Conservation (phyloP, 1,140 invertebrate species). For the Himalopsyche phryganea region DNA sequence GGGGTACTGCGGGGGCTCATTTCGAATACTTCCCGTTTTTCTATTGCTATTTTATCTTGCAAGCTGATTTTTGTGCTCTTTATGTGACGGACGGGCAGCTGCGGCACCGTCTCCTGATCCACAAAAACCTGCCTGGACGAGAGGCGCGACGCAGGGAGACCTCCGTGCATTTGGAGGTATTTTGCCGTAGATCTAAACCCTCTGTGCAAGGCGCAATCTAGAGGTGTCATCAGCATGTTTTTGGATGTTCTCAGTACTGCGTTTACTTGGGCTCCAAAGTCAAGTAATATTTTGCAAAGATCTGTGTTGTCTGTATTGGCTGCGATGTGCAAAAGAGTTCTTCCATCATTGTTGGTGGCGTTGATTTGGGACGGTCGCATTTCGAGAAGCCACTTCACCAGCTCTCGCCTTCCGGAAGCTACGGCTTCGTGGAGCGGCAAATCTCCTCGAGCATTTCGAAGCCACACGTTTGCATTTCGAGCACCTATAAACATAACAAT, state of each 20-base stretch:
- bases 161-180: conserved; percentile 88
- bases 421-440: conserved; percentile 93
- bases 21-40: conserved; percentile 51
- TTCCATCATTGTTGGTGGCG: conserved; percentile 86
- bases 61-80: conserved; percentile 53
- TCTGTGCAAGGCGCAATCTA: conserved; percentile 84
- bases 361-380: conserved; percentile 81
- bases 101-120: conserved; percentile 44
- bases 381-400: conserved; percentile 82
- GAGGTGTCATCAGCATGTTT: conserved; percentile 79
- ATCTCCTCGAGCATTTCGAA: conserved; percentile 88
- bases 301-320: conserved; percentile 92
- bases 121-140: conserved; percentile 48
- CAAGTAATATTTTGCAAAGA: conserved; percentile 84
- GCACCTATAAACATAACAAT: conserved; percentile 55
- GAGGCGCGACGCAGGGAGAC: conserved; percentile 71
- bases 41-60: conserved; percentile 49
- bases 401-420: conserved; percentile 80
- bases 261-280: conserved; percentile 78
- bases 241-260: conserved; percentile 77
- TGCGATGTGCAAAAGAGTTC: conserved; percentile 90
- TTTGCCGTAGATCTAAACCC: conserved; percentile 87
- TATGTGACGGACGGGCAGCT: conserved; percentile 46
- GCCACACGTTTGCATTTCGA: conserved; percentile 85
- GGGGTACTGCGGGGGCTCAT: conserved; percentile 33